phyloP scores from a whole-genome alignment of 2,113 vertebrate genomes.

The Myrmecobius fasciatus region DNA sequence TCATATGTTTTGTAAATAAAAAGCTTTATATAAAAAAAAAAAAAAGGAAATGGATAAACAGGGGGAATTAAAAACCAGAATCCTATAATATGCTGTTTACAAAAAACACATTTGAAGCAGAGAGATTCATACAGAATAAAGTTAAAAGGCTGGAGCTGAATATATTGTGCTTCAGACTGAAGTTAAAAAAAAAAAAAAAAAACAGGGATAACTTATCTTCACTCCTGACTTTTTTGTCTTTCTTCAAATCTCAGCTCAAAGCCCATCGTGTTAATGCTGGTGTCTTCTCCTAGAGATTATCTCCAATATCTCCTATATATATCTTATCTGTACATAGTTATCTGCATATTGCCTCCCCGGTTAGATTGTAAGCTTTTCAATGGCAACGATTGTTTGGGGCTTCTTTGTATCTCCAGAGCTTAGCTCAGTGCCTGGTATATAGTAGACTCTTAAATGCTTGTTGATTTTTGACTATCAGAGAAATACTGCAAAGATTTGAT shows the following conservation, averaged over 20 bases:
- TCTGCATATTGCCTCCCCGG: background rate
- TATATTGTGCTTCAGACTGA: too few species aligned
- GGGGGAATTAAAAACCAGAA: too few species aligned
- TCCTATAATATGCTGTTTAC: too few species aligned
- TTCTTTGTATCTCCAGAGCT: background rate
- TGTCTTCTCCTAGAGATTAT: background rate
- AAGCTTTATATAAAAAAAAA: too few species aligned
- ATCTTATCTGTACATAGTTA: background rate
- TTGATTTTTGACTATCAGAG: background rate
- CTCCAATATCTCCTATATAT: background rate
- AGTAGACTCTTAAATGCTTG: background rate
- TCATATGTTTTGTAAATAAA: too few species aligned
- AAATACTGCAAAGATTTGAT: background rate
- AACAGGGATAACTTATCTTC: background rate
- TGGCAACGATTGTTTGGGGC: background rate
- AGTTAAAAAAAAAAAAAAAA: too few species aligned
- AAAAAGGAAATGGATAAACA: too few species aligned
- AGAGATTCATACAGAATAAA: too few species aligned
- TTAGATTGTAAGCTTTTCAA: background rate
- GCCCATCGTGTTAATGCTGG: background rate
- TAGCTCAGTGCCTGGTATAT: background rate
- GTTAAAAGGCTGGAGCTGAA: too few species aligned
- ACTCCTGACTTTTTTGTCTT: background rate
- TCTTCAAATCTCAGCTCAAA: background rate
- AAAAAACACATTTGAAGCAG: too few species aligned